Percentiles rank a stretch among this genome's conserved stretches.
These are phyloP conservation scores for Ptilodon capucinus DNA, from an alignment of 2,888 invertebrate species.

Conservation along the genomic window DNA sequence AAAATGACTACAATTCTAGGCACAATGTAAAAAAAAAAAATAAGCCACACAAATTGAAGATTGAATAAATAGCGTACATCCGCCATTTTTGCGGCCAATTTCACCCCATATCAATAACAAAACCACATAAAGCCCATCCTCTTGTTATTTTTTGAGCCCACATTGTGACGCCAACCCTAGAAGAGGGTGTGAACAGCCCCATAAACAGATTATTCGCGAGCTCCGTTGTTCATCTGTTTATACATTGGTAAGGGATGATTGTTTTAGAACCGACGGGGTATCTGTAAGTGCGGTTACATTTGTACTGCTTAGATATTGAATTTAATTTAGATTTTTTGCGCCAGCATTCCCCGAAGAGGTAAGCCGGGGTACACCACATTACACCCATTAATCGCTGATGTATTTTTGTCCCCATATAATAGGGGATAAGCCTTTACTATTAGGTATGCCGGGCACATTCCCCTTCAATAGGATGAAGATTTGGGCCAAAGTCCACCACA, in stretches of 20 bases:
- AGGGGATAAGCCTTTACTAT: too few relatives aligned
- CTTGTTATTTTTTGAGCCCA: neutral
- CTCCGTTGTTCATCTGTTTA: constrained; percentile 27
- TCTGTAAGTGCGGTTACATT: neutral
- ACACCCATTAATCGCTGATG: too few relatives aligned
- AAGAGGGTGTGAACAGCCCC: constrained; percentile 7
- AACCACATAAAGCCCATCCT: neutral
- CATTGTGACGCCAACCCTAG: neutral
- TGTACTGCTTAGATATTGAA: neutral
- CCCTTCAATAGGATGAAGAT: too few relatives aligned
- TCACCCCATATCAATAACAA: constrained; percentile 4
- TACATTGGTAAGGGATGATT: constrained; percentile 23
- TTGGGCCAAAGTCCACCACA: too few relatives aligned
- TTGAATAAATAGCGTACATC: constrained; percentile 5
- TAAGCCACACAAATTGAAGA: too few relatives aligned
- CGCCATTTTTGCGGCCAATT: neutral
- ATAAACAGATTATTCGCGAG: constrained; percentile 23
- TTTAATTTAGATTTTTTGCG: neutral
- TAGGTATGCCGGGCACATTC: too few relatives aligned
- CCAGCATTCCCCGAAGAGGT: too few relatives aligned
- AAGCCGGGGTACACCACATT: too few relatives aligned
- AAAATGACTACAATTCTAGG: too few relatives aligned
- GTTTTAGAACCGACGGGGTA: constrained; percentile 19
- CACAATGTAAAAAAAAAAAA: too few relatives aligned
- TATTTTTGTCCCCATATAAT: too few relatives aligned